Evolutionary conservation across 2,888 invertebrate species (phyloP).

Genomic region (Scaptomyza cyrtandrae): DNA sequence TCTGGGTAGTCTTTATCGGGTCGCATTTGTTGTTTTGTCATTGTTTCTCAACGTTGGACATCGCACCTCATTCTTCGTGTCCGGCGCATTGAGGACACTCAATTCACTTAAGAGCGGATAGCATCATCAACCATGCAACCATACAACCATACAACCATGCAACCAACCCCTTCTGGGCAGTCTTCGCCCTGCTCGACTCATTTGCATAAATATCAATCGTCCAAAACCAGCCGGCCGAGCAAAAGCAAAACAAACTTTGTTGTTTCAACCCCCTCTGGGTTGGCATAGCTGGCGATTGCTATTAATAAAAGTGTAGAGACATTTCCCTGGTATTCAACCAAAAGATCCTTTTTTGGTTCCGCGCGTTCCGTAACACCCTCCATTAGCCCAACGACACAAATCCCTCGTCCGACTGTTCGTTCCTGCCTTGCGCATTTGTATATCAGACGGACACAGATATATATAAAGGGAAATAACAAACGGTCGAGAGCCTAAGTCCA

Average conservation of each 20-base stretch:
- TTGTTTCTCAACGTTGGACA: slow-evolving; percentile 83
- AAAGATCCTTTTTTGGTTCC: slow-evolving; percentile 50
- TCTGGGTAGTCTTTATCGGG: slow-evolving; percentile 1
- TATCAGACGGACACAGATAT: slow-evolving; percentile 10
- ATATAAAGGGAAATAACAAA: slow-evolving; percentile 22
- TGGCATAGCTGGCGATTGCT: slow-evolving; percentile 47
- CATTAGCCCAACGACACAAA: slow-evolving; percentile 8
- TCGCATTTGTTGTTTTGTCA: slow-evolving; percentile 69
- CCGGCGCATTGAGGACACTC: slow-evolving; percentile 50
- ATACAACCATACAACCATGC: slow-evolving; percentile 4
- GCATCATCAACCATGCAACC: slow-evolving; percentile 9
- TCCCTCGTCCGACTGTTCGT: neutral
- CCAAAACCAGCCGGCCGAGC: slow-evolving; percentile 26
- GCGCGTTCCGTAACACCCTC: slow-evolving; percentile 16
- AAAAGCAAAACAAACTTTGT: slow-evolving; percentile 1
- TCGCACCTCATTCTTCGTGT: slow-evolving; percentile 81
- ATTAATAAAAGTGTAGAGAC: slow-evolving; percentile 54
- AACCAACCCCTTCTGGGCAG: slow-evolving; percentile 57
- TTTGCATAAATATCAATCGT: slow-evolving; percentile 53
- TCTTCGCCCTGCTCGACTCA: slow-evolving; percentile 4
- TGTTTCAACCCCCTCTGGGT: slow-evolving; percentile 55
- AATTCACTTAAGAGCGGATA: slow-evolving; percentile 33
- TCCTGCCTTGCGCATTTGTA: slow-evolving; percentile 30
- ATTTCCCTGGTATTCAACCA: slow-evolving; percentile 17
- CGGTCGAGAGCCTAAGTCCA: slow-evolving; percentile 47